These are phyloP conservation scores for Guaruba guarouba DNA, from an alignment of 2,113 vertebrate genomes.

Conservation along the genomic window DNA sequence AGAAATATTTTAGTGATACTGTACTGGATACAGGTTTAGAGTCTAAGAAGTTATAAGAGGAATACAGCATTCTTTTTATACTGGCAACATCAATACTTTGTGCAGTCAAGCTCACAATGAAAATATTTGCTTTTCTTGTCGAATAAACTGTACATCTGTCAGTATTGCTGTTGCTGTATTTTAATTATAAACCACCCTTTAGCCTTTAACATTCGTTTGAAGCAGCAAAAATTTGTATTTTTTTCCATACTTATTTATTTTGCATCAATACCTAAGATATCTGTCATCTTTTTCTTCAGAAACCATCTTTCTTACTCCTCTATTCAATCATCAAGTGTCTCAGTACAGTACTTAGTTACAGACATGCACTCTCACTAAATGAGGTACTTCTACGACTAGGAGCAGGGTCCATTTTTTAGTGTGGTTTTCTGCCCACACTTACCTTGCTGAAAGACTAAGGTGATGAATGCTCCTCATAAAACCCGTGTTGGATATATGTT, in stretches of 20 bases:
- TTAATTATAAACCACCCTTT: neutral
- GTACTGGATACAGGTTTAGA: neutral
- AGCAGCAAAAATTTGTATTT: neutral
- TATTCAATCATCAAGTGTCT: neutral
- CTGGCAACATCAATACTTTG: neutral
- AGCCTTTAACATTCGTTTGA: neutral
- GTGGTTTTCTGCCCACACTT: neutral
- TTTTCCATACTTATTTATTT: neutral
- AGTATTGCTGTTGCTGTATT: neutral
- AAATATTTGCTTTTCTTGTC: slow-evolving; percentile 8
- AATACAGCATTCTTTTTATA: neutral
- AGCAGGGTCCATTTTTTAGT: neutral
- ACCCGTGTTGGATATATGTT: neutral
- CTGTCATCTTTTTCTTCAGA: neutral
- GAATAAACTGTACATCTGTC: slow-evolving; percentile 17
- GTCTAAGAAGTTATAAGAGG: neutral
- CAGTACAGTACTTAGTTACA: neutral
- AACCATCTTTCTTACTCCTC: neutral
- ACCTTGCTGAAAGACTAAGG: neutral
- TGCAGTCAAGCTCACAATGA: neutral
- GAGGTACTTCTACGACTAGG: neutral
- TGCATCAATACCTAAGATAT: neutral
- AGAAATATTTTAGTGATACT: neutral
- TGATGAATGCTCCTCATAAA: neutral
- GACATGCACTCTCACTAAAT: neutral